phyloP scores from a whole-genome alignment of 2,888 invertebrate species.

The Ganaspis brasiliensis region DNA sequence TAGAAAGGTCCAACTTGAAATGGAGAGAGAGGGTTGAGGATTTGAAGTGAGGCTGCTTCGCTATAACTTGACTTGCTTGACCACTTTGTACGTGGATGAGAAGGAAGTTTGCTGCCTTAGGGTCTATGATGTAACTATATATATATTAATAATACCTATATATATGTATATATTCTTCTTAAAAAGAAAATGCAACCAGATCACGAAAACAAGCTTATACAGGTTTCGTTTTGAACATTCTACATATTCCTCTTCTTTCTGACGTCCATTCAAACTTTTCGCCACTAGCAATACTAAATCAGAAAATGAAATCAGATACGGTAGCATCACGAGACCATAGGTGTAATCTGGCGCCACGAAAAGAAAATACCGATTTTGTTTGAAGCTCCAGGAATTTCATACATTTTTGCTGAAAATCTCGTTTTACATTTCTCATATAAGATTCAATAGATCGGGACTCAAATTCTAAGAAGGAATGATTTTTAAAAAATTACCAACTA shows the following conservation, averaged over 20 bases:
- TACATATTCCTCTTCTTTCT: constrained; percentile 23
- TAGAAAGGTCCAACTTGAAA: constrained; percentile 16
- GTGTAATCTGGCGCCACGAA: no score
- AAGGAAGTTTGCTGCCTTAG: constrained; percentile 24
- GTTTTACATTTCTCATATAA: not conserved
- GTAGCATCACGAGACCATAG: not conserved
- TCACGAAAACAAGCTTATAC: constrained; percentile 50
- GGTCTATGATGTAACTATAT: not conserved
- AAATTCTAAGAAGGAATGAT: no score
- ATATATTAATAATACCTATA: not conserved
- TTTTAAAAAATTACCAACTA: no score
- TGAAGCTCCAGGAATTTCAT: not conserved
- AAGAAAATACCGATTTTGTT: constrained; percentile 3
- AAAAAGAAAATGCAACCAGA: not conserved
- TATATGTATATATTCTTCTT: not conserved
- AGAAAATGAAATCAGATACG: constrained; percentile 53
- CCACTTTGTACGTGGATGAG: constrained; percentile 45
- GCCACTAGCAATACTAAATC: constrained; percentile 35
- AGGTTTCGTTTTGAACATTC: constrained; percentile 29
- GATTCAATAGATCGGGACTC: constrained; percentile 12
- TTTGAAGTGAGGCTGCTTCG: not conserved
- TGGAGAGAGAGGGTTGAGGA: not conserved
- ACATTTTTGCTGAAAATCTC: not conserved
- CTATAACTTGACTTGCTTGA: constrained; percentile 39
- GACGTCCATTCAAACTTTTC: constrained; percentile 24